phyloP scores from a whole-genome alignment of 2,113 vertebrate species.

The Centropus bengalensis region DNA sequence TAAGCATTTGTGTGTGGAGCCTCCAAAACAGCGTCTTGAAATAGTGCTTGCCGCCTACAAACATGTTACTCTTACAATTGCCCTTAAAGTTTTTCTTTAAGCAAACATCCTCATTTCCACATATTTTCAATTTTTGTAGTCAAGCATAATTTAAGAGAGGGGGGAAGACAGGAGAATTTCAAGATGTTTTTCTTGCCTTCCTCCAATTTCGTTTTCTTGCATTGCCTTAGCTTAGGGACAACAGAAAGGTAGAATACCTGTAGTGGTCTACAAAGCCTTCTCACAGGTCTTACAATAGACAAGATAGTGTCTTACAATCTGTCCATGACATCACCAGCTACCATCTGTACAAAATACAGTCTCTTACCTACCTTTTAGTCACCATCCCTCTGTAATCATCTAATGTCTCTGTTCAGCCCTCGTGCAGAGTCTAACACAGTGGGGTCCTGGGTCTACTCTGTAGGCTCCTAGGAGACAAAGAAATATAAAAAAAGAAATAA shows the following conservation, averaged over 20 bases:
- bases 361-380: conserved; percentile 40
- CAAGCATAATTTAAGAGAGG: background rate
- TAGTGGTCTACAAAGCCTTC: background rate
- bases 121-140: background rate
- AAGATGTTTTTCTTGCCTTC: background rate
- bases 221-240: background rate
- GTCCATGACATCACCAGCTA: background rate
- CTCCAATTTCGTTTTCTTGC: background rate
- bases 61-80: background rate
- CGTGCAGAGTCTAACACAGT: background rate
- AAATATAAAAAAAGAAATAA: conserved; percentile 1
- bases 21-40: conserved; percentile 1
- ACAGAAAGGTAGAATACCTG: background rate
- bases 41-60: background rate
- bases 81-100: background rate
- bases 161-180: background rate
- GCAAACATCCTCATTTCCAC: background rate
- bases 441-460: background rate
- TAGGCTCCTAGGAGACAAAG: conserved; percentile 8
- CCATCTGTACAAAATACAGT: background rate
- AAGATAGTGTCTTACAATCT: background rate
- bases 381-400: conserved; percentile 35
- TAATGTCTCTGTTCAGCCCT: background rate
- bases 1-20: background rate
- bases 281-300: background rate